These are phyloP conservation scores for Acleris emargana DNA, from an alignment of 2,888 invertebrate genomes.

Conservation along the genomic window DNA sequence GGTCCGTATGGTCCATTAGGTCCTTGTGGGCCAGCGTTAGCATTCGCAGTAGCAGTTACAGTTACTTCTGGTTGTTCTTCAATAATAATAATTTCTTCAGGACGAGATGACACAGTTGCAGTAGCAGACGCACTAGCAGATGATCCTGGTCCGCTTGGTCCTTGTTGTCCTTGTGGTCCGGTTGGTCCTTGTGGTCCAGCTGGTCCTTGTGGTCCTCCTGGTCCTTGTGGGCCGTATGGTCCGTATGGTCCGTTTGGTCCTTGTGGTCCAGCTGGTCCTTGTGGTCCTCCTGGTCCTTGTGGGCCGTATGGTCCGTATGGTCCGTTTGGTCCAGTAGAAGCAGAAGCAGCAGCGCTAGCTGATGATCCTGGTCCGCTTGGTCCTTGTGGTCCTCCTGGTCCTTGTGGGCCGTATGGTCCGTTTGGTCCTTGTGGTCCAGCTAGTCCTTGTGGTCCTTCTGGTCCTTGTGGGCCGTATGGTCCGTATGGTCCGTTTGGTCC, in stretches of 20 bases:
- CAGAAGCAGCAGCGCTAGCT: constrained; percentile 10
- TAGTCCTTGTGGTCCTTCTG: constrained; percentile 13
- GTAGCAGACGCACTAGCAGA: no score
- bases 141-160: no score
- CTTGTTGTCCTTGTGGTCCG: constrained; percentile 19
- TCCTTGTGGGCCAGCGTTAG: no score
- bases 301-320: constrained; percentile 17
- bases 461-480: constrained; percentile 14
- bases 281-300: neutral
- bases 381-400: neutral
- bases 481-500: constrained; percentile 12
- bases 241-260: constrained; percentile 8
- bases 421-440: constrained; percentile 13
- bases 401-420: neutral
- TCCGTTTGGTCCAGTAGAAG: constrained; percentile 12
- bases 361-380: constrained; percentile 9
- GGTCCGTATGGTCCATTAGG: constrained; percentile 5
- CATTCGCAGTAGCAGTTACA: no score
- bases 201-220: constrained; percentile 14
- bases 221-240: neutral
- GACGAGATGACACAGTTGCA: no score
- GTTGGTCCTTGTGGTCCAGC: constrained; percentile 10
- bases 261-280: neutral
- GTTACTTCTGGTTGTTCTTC: no score
- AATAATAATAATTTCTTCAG: no score